Base-by-base conservation (phyloP, 2,888 invertebrate genomes). In the Drosophila neonasuta region DNA sequence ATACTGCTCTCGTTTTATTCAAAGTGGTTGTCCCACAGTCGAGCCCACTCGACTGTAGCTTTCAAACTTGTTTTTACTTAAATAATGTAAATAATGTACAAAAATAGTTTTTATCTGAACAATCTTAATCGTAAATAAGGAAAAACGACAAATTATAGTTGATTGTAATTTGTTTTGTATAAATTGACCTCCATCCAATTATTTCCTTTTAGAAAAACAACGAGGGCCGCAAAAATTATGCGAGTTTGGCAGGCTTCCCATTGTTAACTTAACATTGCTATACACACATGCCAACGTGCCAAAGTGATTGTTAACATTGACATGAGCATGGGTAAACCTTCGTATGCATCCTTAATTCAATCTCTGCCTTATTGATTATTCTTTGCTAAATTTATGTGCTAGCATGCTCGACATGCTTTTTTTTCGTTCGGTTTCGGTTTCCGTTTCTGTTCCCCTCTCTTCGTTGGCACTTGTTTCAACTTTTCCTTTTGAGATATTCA, bases 371-470 rank as follows among this genome's bases (percentile, higher is more conserved):
- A 61, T 71, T 52, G 77, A 61, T 58, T 71, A 34, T 52, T 24
- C n/a, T 48, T 15, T 20, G 20, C 5, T 30, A 45, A 68, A 74
- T 77, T 74, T 74, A 74, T 74, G 77, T 73, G 59, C 29, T 36
- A 45, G 59, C 74, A 74, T 60, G 74, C 56, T 49, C 36, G 7
- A 30, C 39, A 34, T 24, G 29, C 3, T 4, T 24, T n/a, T 34
- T 39, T 39, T 9, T 1, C 29, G 6, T 24, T 24, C 24, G 24
- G 24, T 24, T 24, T 11, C 42, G 30, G n/a, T 3, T 29, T 11
- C 13, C 15, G 24, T 39, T 9, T 30, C 24, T 46, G 8, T 32
- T 7, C 11, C 17, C 20, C 13, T 4, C 6, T 24, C 24, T 13
- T 24, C 11, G 2, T 24, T 11, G 30, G 5, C 29, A 49, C 30